Evolutionary conservation across 2,113 vertebrate species (phyloP).

Genomic region (Hemichromis elongatus): DNA sequence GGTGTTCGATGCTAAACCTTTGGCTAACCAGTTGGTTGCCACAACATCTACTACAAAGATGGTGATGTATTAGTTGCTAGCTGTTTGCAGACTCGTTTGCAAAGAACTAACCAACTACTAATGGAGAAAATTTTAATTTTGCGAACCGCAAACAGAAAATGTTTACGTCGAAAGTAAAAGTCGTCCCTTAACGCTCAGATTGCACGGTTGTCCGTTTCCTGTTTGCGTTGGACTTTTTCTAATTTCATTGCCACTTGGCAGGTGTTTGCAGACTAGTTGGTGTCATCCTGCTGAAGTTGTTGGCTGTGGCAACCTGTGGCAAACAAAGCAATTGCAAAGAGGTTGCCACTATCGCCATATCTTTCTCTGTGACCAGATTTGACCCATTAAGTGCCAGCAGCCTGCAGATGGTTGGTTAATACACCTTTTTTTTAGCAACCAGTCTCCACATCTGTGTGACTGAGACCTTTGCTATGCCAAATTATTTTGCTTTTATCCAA

Average conservation of each 20-base stretch:
- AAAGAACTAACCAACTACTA: background rate
- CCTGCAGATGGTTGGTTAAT: background rate
- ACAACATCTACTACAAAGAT: background rate
- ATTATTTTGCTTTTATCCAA: background rate
- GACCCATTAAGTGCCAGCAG: background rate
- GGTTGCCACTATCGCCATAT: background rate
- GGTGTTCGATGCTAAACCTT: background rate
- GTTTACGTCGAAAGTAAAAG: background rate
- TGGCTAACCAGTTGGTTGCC: background rate
- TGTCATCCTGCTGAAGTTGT: background rate
- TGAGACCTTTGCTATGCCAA: background rate
- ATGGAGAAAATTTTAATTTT: background rate
- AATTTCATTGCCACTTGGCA: background rate
- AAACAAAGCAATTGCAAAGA: background rate
- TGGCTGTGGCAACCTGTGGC: background rate
- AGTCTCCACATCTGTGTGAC: background rate
- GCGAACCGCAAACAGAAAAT: background rate
- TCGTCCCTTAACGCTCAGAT: rapidly evolving
- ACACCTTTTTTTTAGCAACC: background rate
- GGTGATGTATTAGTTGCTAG: background rate
- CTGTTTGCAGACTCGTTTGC: background rate
- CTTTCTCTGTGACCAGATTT: background rate
- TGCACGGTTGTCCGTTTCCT: background rate
- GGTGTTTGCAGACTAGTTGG: background rate
- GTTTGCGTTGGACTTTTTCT: background rate